Evolutionary conservation across 2,888 invertebrate genomes (phyloP), one percentile per base, ranked within the genome.

Genomic region (Halictus quadricinctus): DNA sequence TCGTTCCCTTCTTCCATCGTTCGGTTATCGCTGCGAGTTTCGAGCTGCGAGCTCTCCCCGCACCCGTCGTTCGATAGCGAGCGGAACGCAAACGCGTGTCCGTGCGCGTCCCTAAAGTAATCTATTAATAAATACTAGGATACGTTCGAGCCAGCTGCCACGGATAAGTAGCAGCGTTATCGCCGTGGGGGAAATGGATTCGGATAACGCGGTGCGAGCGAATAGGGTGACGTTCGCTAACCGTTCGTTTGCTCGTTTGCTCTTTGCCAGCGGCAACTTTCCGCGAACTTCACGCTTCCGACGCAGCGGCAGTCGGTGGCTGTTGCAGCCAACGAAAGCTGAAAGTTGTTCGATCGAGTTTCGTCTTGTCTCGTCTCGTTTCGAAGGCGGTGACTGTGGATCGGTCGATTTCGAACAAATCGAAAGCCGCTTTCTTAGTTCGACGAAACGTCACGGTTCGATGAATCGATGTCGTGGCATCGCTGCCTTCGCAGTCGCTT

Each of bases 41-140:
- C 13, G 60, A 64, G 18, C 64, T 7, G 18, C 29, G 58, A 10
- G 3, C 54, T 1, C 21, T 4, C 21, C 54, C 54, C 21, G 21
- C 70, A n/a, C 18, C 41, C 43, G n/a, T 80, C 75, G 50, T n/a
- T 7, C 75, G 69, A 72, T 43, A n/a, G 70, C 77, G 21, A 25
- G 46, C 41, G 21, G 29, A 18, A 64, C 72, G 15, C 46, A 13
- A 12, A 13, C n/a, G 70, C 70, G 43, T 15, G 69, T 25, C 25
- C 25, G 75, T 25, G 70, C n/a, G 15, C 36, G 18, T 64, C 72
- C 25, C 15, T 41, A 70, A 73, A 60, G 83, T 69, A 79, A 83
- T 81, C 86, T 86, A 86, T 81, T 86, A 86, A 86, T 86, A 86
- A 84, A 76, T 79, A 76, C 84, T 50, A 25, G 75, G 73, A 73